These are phyloP conservation scores for Nothobranchius kuhntae DNA, from an alignment of 2,113 vertebrate species.

Conservation along the genomic window DNA sequence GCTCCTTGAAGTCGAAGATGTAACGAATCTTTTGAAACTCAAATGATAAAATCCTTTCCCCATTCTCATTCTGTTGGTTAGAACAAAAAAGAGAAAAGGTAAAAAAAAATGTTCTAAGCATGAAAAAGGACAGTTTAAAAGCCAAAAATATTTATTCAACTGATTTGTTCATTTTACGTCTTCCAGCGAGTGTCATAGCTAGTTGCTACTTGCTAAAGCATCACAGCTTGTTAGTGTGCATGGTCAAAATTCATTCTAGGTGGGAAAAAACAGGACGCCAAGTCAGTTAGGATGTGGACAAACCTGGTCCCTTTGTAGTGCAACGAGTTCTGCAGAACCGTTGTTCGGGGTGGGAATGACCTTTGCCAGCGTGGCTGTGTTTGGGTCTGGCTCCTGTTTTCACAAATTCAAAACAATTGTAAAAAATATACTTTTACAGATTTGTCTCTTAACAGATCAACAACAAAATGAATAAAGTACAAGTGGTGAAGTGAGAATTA, in stretches of 20 bases:
- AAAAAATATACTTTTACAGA: background rate
- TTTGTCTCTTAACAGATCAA: background rate
- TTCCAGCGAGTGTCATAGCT: too few relatives aligned
- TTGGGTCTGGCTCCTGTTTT: conserved; percentile 84
- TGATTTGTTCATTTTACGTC: too few relatives aligned
- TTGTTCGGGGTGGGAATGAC: conserved; percentile 95
- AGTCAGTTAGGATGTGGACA: conserved; percentile 38
- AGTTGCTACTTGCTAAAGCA: too few relatives aligned
- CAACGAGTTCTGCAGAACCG: conserved; percentile 89
- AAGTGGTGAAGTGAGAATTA: background rate
- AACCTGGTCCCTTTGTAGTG: conserved; percentile 88
- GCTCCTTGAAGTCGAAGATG: conserved; percentile 81
- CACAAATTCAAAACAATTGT: conserved; percentile 34
- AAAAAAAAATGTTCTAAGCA: background rate
- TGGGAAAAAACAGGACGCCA: too few relatives aligned
- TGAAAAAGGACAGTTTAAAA: too few relatives aligned
- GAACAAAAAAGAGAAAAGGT: conserved; percentile 2
- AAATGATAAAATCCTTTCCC: conserved; percentile 83
- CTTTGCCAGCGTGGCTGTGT: conserved; percentile 88
- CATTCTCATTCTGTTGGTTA: conserved; percentile 81
- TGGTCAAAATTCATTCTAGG: too few relatives aligned
- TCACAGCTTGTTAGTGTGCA: too few relatives aligned
- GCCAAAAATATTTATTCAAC: too few relatives aligned
- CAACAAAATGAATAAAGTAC: background rate
- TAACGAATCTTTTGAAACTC: conserved; percentile 98